Base-by-base conservation (phyloP, 2,113 vertebrate species). In the Mixornis gularis region DNA sequence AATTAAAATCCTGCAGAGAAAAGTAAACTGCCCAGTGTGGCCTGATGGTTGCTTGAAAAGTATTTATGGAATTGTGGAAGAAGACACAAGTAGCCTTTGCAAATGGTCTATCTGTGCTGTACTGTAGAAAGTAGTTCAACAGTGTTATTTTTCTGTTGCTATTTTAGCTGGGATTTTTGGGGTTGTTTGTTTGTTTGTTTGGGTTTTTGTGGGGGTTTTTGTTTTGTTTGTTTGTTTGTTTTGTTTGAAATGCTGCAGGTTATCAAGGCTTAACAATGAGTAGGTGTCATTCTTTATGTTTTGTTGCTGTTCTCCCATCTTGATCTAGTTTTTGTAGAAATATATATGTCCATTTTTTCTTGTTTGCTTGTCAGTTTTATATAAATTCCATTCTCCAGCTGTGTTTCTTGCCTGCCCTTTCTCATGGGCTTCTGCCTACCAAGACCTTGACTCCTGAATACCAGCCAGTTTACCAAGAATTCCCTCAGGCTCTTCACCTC, bases 11-110 rank as follows among this genome's bases (percentile, higher is more conserved):
- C 20, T 73, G 17, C 18, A 79, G 53, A 85, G 26, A 11, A 90
- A 90, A 90, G 64, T 69, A 25, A 63, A 0, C 41, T 34, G 19
- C 7, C 30, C 27, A 15, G 3, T 19, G 26, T 27, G 17, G 29
- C 10, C 29, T 0, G 1, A 34, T 0, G 1, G 26, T 13, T 62
- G 26, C 26, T 76, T 69, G 29, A 55, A 70, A 83, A 15, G 12
- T 59, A n/a, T 62, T 64, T 65, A 49, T 38, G 24, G 36, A 60
- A 43, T 68, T 0, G 0, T 40, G 22, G 25, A 49, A 69, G 29
- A 78, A 73, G 40, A 48, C 18, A 36, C 6, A 81, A 66, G 40
- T 1, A 49, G 18, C 20, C 12, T 71, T 89, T 68, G 26, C 10
- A 13, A 89, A 13, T 44, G 16, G 9, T 48, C 14, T 56, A 17